These are phyloP conservation scores for Gymnoscelis rufifasciata DNA, from an alignment of 2,888 invertebrate species.

Conservation along the genomic window DNA sequence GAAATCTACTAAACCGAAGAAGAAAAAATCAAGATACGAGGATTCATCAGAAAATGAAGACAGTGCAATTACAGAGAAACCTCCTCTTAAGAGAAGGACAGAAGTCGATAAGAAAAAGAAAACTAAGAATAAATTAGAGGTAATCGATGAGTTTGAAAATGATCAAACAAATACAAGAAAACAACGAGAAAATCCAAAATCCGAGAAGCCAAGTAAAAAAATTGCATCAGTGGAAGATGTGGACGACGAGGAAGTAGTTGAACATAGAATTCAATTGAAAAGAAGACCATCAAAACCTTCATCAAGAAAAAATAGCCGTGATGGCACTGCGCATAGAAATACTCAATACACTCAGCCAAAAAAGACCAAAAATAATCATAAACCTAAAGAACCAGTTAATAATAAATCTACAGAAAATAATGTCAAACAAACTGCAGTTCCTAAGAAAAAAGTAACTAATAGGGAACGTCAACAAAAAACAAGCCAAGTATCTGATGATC, in stretches of 20 bases:
- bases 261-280: background rate
- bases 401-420: background rate
- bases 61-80: background rate
- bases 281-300: background rate
- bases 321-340: background rate
- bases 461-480: constrained; percentile 8
- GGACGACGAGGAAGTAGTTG: background rate
- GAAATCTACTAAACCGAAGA: background rate
- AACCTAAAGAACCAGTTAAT: background rate
- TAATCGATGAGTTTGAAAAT: constrained; percentile 1
- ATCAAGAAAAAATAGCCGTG: background rate
- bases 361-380: background rate
- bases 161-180: constrained; percentile 3
- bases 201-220: background rate
- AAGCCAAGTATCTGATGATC: background rate
- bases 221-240: background rate
- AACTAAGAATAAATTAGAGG: background rate
- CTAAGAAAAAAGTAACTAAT: background rate
- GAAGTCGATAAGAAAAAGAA: constrained; percentile 14
- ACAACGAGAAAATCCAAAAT: constrained; percentile 3
- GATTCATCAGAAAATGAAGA: constrained; percentile 2
- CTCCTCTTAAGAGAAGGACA: constrained; percentile 5
- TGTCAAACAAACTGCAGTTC: background rate
- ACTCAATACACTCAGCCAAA: background rate
- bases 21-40: constrained; percentile 1